Conservation (phyloP, 2,888 invertebrate genomes). For the Tiliacea aurago region DNA sequence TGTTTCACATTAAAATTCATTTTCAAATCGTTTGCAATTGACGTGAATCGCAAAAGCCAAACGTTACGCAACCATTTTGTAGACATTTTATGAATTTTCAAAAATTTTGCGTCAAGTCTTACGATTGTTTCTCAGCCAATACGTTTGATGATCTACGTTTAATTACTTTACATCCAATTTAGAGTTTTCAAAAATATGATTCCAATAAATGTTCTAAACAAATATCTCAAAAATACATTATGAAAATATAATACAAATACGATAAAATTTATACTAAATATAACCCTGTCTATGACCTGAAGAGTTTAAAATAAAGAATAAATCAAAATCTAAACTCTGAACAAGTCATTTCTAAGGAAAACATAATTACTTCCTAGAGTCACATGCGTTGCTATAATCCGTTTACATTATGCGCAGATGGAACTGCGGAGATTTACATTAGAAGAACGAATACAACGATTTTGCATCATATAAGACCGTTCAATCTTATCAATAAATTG, state of each 20-base stretch:
- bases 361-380: constrained; percentile 55
- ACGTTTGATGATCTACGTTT: constrained; percentile 83
- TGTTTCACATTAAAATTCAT: constrained; percentile 57
- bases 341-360: constrained; percentile 85
- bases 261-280: constrained; percentile 91
- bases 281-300: constrained; percentile 91
- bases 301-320: constrained; percentile 86
- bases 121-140: constrained; percentile 77
- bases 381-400: constrained; percentile 56
- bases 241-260: constrained; percentile 91
- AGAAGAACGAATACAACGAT: constrained; percentile 17
- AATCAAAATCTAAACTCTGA: constrained; percentile 86
- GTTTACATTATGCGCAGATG: constrained; percentile 32
- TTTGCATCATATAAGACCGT: constrained; percentile 16
- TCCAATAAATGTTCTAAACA: constrained; percentile 89
- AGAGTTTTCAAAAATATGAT: constrained; percentile 90
- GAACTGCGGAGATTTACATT: constrained; percentile 32
- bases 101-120: constrained; percentile 60
- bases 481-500: constrained; percentile 26
- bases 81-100: constrained; percentile 66
- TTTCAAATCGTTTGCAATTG: constrained; percentile 62
- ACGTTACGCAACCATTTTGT: constrained; percentile 59
- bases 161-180: constrained; percentile 85
- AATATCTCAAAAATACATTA: constrained; percentile 90
- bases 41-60: constrained; percentile 64